A percentile compares a stretch with the other conserved stretches of the same genome.
phyloP scores from a whole-genome alignment of 2,113 vertebrate species.

The Apodemus sylvaticus region DNA sequence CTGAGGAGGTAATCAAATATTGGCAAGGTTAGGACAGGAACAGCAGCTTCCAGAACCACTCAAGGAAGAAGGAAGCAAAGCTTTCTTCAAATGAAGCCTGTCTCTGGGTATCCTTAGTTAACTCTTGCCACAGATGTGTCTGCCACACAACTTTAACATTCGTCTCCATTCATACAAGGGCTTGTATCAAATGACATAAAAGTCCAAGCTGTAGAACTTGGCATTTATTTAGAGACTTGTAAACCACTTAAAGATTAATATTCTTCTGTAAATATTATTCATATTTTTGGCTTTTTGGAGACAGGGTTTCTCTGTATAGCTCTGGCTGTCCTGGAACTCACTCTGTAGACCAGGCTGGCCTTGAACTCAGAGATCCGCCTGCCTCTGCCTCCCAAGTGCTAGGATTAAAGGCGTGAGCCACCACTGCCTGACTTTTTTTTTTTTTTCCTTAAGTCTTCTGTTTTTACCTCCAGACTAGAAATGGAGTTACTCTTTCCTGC shows the following conservation, averaged over 20 bases:
- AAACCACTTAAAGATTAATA: neutral
- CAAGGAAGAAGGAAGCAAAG: slow-evolving; percentile 22
- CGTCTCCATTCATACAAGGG: neutral
- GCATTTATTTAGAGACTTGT: slow-evolving; percentile 28
- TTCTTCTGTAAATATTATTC: neutral
- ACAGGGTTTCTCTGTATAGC: too few relatives aligned
- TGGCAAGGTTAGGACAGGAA: neutral
- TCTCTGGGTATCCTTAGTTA: neutral
- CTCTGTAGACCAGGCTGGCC: too few relatives aligned
- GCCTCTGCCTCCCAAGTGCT: too few relatives aligned
- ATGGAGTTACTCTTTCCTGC: neutral
- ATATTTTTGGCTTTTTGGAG: too few relatives aligned
- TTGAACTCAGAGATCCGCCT: too few relatives aligned
- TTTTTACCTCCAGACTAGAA: slow-evolving; percentile 25
- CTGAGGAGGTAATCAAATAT: neutral
- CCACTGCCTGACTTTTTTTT: too few relatives aligned
- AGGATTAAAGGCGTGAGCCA: too few relatives aligned
- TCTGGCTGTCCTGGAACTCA: too few relatives aligned
- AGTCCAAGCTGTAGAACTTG: neutral
- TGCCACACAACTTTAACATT: neutral
- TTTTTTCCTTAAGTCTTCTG: slow-evolving; percentile 18
- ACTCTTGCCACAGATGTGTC: neutral
- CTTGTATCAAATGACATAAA: slow-evolving; percentile 35
- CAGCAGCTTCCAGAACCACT: neutral
- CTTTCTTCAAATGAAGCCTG: slow-evolving; percentile 5